Evolutionary conservation across 2,797 vertebrate genomes (phyloP), one percentile per base, ranked within the genome.

Genomic region (Galaxias olidus): DNA sequence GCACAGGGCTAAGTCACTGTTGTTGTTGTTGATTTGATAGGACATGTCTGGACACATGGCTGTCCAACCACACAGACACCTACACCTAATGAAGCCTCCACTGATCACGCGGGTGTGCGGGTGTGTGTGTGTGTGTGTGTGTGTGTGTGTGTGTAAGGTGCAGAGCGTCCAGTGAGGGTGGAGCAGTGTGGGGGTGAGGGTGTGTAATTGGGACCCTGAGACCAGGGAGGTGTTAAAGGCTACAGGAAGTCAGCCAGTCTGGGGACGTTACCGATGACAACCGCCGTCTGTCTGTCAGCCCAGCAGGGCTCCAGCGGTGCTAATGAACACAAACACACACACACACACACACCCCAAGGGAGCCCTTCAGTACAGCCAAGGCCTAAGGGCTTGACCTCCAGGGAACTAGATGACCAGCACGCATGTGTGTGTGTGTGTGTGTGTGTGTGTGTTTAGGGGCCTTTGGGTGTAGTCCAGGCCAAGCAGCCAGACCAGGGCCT

Each of bases 81-180:
- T 59, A 47, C 45, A 47, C 45, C 74, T 84, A 86, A 86, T 86
- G 77, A 86, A 82, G 81, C 84, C 84, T 84, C 84, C 55, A 68
- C 79, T 86, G 81, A 80, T 76, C 69, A 46, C 66, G 55, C 15
- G 30, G 50, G 47, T 41, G n/a, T n/a, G n/a, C n/a, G n/a, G n/a
- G n/a, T n/a, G n/a, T n/a, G n/a, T n/a, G n/a, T n/a, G n/a, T n/a
- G n/a, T n/a, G n/a, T n/a, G n/a, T 60, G 70, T 65, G 66, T n/a
- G 30, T 30, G 30, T 30, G 30, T 30, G 30, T 30, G 30, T 30
- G 30, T 30, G 30, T 30, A 6, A 30, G 30, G 6, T n/a, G n/a
- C 30, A 30, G 30, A 2, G 30, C 30, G 30, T 30, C 30, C 30
- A 30, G 30, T 30, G 30, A 30, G 30, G 30, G 30, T 6, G 30